These are phyloP conservation scores for Hymenochirus boettgeri DNA, from an alignment of 2,113 vertebrate species.

Conservation along the genomic window DNA sequence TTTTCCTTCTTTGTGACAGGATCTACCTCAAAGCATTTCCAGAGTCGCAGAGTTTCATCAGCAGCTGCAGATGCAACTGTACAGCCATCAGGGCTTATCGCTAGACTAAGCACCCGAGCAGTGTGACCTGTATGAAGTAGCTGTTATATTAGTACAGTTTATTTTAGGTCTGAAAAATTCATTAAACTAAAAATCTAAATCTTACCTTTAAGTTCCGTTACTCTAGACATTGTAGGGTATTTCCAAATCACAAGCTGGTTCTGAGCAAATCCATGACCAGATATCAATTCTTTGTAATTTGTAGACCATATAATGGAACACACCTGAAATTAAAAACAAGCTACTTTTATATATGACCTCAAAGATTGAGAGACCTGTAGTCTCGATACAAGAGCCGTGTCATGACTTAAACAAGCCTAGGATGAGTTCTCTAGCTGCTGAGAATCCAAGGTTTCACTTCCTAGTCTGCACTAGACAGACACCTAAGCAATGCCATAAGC, in stretches of 20 bases:
- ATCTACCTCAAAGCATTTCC: slow-evolving; percentile 91
- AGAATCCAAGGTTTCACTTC: too few species aligned
- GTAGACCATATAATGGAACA: slow-evolving; percentile 88
- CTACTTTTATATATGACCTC: too few species aligned
- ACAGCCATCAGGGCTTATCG: slow-evolving; percentile 80
- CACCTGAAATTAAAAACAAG: slow-evolving; percentile 77
- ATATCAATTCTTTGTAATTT: slow-evolving; percentile 91
- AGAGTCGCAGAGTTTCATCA: slow-evolving; percentile 86
- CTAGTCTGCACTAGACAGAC: too few species aligned
- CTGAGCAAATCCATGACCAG: slow-evolving; percentile 88
- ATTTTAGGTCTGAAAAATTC: neutral
- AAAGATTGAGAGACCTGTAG: too few species aligned
- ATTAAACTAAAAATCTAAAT: too few species aligned
- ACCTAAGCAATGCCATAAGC: too few species aligned
- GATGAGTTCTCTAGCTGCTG: too few species aligned
- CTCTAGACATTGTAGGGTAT: slow-evolving; percentile 83
- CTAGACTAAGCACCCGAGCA: slow-evolving; percentile 77
- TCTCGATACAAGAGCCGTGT: too few species aligned
- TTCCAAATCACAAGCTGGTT: slow-evolving; percentile 91
- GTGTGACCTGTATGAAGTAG: slow-evolving; percentile 91
- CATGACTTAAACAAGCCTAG: too few species aligned
- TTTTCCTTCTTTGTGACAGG: slow-evolving; percentile 77
- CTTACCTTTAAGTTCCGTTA: slow-evolving; percentile 81
- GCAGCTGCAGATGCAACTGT: slow-evolving; percentile 80
- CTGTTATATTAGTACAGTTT: neutral